These are phyloP conservation scores for Athripsodes cinereus DNA, from an alignment of 2,888 invertebrate species.

Conservation along the genomic window DNA sequence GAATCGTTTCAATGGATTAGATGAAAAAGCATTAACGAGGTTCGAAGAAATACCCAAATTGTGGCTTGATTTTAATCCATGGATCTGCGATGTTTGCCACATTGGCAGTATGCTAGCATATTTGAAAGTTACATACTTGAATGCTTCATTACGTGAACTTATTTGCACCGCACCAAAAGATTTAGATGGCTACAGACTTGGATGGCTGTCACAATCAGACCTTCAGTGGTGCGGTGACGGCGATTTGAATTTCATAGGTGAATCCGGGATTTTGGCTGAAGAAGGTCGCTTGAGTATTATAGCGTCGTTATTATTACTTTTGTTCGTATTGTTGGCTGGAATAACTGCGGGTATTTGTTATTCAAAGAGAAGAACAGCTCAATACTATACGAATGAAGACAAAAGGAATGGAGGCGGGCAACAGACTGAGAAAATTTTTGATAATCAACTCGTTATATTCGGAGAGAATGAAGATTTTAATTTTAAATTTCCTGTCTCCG, in stretches of 20 bases:
- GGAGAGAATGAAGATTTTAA: conserved; percentile 48
- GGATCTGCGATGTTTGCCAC: conserved; percentile 63
- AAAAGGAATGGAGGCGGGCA: conserved; percentile 38
- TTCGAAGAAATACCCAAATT: conserved; percentile 53
- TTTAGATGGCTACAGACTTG: conserved; percentile 42
- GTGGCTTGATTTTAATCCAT: conserved; percentile 56
- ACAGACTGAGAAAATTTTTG: conserved; percentile 38
- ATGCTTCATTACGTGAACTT: conserved; percentile 45
- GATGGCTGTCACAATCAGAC: conserved; percentile 37
- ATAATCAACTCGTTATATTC: conserved; percentile 38
- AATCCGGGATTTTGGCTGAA: conserved; percentile 45
- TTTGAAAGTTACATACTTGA: conserved; percentile 50
- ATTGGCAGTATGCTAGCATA: conserved; percentile 52
- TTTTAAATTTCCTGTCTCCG: conserved; percentile 49
- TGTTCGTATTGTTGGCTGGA: conserved; percentile 45
- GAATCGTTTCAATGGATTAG: conserved; percentile 61
- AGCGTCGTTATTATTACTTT: conserved; percentile 36
- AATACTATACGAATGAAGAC: conserved; percentile 77
- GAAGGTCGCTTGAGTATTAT: conserved; percentile 49
- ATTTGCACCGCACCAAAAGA: conserved; percentile 54
- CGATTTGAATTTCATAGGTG: conserved; percentile 47
- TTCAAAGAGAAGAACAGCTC: conserved; percentile 62
- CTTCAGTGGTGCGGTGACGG: conserved; percentile 45
- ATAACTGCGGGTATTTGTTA: conserved; percentile 57
- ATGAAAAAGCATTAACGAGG: conserved; percentile 50